Evolutionary conservation across 1,140 invertebrate species (phyloP), one percentile per base, ranked within the genome.

Genomic region (Sitobion miscanthi): DNA sequence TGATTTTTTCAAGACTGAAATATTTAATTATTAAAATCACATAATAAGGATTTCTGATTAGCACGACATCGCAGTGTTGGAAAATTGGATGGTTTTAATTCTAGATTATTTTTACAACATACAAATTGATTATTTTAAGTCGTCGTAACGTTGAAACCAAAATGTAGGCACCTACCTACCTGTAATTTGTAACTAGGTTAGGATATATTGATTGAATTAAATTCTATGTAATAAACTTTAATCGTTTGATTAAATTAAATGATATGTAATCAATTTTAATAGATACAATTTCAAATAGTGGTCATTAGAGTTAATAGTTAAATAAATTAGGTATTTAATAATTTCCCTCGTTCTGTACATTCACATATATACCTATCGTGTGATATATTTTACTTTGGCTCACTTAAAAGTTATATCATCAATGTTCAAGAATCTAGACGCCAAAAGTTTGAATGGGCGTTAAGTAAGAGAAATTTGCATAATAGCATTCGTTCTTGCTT

Each of bases 331-430:
- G 62, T n/a, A 77, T 77, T 77, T 77, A 17, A 77, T 77, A 77
- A 77, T n/a, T 77, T 77, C n/a, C 62, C 62, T 77, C 62, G 3
- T 35, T 35, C n/a, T 77, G 30, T 4, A n/a, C 62, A 77, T 77
- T 77, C 62, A 77, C 62, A 77, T 77, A 35, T 77, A 77, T 77
- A n/a, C 14, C 30, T 35, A 7, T 23, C 35, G 7, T 42, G 35
- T 83, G 82, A 42, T 38, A 83, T 83, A 83, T 83, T 42, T 83
- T 83, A 83, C 82, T 17, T 17, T 0, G 17, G 82, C 23, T 38
- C 82, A 83, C 82, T 83, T 83, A 83, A 83, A 83, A 38, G 82
- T 38, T 83, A 85, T 25, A 85, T 85, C 83, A 42, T 85, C 83
- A 45, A 85, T 85, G 20, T 42, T 85, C 83, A 11, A 85, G 38